phyloP scores from a whole-genome alignment of 1,140 invertebrate species.

The Orchestia grillus region DNA sequence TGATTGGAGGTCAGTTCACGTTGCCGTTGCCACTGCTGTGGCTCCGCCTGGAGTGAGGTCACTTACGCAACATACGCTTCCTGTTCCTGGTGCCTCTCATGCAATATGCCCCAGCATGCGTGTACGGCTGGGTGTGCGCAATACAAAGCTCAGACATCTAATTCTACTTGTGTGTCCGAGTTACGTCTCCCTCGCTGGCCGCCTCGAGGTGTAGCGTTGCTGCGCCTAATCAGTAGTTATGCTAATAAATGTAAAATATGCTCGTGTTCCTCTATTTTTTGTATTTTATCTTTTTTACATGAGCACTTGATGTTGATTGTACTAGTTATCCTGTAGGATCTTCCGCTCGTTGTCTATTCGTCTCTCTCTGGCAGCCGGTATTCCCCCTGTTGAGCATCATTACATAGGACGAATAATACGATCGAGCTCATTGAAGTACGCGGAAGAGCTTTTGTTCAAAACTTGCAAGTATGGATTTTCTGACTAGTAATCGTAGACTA shows the following conservation, averaged over 20 bases:
- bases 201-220: neutral
- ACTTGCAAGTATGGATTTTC: too few relatives aligned
- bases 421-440: neutral
- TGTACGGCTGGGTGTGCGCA: neutral
- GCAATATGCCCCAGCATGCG: conserved; percentile 8
- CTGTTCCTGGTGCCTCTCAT: conserved; percentile 24
- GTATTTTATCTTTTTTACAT: neutral
- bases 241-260: neutral
- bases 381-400: neutral
- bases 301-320: neutral
- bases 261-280: neutral
- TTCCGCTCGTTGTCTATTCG: neutral
- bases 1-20: neutral
- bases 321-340: neutral
- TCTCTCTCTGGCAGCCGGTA: neutral
- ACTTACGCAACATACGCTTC: neutral
- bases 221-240: too few relatives aligned
- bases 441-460: too few relatives aligned
- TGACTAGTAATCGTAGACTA: neutral
- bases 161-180: neutral
- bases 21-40: neutral
- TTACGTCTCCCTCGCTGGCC: neutral
- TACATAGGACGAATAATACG: neutral
- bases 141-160: neutral
- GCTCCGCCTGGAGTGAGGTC: conserved; percentile 32